Percentiles rank a stretch among this genome's conserved stretches.
These are phyloP conservation scores for Phyllopteryx taeniolatus DNA, from an alignment of 2,113 vertebrate genomes.

Conservation along the genomic window DNA sequence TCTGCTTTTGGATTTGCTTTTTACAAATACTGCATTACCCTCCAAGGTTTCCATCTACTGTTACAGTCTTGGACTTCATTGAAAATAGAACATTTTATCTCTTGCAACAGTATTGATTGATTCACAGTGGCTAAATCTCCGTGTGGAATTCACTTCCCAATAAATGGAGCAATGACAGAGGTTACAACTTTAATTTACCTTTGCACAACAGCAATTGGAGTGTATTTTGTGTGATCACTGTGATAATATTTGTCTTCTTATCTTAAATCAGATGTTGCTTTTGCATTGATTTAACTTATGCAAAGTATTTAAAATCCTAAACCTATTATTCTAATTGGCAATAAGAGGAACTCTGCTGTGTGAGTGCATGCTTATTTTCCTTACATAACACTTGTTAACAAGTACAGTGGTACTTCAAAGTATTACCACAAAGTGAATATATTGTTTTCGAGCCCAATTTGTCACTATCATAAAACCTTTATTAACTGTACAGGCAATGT, in stretches of 20 bases:
- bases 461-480: no score
- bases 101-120: neutral
- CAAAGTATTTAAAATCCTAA: neutral
- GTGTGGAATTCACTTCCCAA: constrained; percentile 41
- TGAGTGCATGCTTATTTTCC: no score
- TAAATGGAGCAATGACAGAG: constrained; percentile 54
- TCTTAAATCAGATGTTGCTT: constrained; percentile 13
- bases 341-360: no score
- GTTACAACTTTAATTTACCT: constrained; percentile 59
- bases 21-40: constrained; percentile 24
- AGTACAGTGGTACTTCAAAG: no score
- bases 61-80: constrained; percentile 20
- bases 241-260: constrained; percentile 45
- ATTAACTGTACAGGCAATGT: no score
- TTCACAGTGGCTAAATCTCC: no score
- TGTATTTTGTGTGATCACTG: constrained; percentile 62
- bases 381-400: no score
- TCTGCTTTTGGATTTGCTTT: constrained; percentile 26
- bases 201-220: constrained; percentile 52
- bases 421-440: no score
- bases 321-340: no score
- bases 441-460: no score
- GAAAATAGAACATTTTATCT: constrained; percentile 32
- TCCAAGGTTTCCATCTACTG: constrained; percentile 1
- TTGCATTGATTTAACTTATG: constrained; percentile 3